Evolutionary conservation across 2,888 invertebrate species (phyloP).

Genomic region (Charanyca ferruginea): DNA sequence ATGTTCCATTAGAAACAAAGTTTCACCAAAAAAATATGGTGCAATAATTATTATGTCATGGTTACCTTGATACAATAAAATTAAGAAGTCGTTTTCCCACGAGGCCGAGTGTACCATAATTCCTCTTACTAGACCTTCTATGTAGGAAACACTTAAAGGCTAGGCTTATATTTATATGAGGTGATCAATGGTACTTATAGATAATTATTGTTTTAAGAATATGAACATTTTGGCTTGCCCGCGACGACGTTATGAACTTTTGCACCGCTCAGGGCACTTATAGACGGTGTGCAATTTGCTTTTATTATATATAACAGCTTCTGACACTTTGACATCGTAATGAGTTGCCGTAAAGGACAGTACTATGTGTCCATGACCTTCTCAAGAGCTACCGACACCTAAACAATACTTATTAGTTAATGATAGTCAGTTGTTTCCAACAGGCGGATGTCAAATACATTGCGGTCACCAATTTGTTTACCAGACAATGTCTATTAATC

Average conservation of each 20-base stretch:
- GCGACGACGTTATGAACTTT: not conserved
- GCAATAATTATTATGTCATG: slow-evolving; percentile 49
- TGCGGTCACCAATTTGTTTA: not conserved
- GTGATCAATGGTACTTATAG: slow-evolving; percentile 41
- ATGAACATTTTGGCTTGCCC: slow-evolving; percentile 29
- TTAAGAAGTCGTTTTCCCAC: slow-evolving; percentile 32
- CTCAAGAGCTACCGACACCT: not conserved
- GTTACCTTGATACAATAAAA: slow-evolving; percentile 46
- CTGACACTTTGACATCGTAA: not conserved
- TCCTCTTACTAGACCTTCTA: slow-evolving; percentile 48
- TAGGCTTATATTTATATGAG: slow-evolving; percentile 12
- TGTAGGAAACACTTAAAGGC: slow-evolving; percentile 48
- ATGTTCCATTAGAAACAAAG: slow-evolving; percentile 26
- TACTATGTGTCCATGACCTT: slow-evolving; percentile 3
- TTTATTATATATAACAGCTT: not conserved
- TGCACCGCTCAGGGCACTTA: not conserved
- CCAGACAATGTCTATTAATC: not conserved
- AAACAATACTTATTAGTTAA: no score
- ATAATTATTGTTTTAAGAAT: slow-evolving; percentile 32
- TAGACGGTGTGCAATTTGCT: not conserved
- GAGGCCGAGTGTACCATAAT: slow-evolving; percentile 30
- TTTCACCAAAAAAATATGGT: slow-evolving; percentile 43
- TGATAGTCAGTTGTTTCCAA: not conserved
- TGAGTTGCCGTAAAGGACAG: not conserved
- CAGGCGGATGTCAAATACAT: not conserved